These are phyloP conservation scores for Leptopilina drosophilae DNA, from an alignment of 2,888 invertebrate species.

Conservation along the genomic window DNA sequence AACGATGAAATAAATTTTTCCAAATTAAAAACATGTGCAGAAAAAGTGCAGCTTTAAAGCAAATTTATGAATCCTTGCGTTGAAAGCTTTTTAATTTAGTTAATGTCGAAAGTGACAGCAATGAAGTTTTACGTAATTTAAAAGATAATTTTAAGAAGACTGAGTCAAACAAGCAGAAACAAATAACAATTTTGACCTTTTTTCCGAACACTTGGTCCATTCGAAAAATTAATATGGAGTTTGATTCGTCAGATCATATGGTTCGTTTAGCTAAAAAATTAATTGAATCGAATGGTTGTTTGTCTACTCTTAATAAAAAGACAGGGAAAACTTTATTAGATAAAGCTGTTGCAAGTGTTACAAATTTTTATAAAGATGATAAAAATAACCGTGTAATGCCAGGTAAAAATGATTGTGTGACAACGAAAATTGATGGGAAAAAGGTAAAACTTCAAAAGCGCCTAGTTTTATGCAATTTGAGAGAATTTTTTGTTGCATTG, in stretches of 20 bases:
- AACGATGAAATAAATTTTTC: background rate
- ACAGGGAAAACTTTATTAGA: background rate
- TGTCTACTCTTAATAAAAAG: background rate
- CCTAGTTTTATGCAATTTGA: conserved; percentile 44
- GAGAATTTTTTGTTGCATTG: conserved; percentile 42
- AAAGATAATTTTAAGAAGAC: background rate
- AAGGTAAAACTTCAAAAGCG: conserved; percentile 45
- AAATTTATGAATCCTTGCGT: background rate
- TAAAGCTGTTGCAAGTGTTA: background rate
- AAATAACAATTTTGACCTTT: background rate
- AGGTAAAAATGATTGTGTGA: conserved; percentile 48
- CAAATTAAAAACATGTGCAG: background rate
- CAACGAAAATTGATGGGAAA: conserved; percentile 43
- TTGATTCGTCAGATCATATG: conserved; percentile 2
- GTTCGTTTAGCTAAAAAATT: background rate
- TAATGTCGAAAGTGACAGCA: no score
- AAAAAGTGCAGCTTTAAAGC: background rate
- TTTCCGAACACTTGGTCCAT: conserved; percentile 9
- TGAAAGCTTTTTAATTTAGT: background rate
- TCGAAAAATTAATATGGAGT: conserved; percentile 2
- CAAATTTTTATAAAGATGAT: conserved; percentile 45
- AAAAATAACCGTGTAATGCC: conserved; percentile 45
- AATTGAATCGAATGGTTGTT: background rate
- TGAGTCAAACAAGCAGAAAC: background rate
- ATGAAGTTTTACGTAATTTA: background rate